Base-by-base conservation (phyloP, 1,140 invertebrate genomes). In the Nautilus pompilius region DNA sequence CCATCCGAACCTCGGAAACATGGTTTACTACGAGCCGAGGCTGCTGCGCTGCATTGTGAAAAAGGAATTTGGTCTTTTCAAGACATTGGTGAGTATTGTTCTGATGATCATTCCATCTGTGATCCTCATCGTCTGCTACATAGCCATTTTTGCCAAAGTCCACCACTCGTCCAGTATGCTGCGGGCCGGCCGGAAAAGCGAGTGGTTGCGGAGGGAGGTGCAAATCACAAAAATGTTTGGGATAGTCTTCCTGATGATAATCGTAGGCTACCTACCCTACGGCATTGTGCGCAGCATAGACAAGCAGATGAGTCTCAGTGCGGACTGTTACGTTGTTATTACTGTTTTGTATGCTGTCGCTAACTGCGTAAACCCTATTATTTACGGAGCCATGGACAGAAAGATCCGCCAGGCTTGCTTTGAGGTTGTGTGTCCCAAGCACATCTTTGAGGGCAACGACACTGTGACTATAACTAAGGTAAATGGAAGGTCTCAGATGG, bases 221-320 rank as follows among this genome's bases (percentile, higher is more conserved):
- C 77, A 79, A 63, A 82, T 83, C 48, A 83, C 80, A 1, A 83
- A 81, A 69, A 83, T 83, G 81, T 83, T 83, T 67, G 80, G 77
- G 46, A 73, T 82, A 59, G 77, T 82, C 13, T 83, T 83, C 63
- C 65, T 81, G 5, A 68, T 82, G 17, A 80, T 83, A 36, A 63
- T 82, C 41, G 65, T 81, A 17, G 81, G 80, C 28, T 83, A 80
- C 57, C 60, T 81, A 22, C 80, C 80, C 0, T 83, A 83, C 58
- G 78, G 78, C 29, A 73, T 81, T 24, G 73, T 81, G 2, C 69
- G 81, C 20, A 70, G 72, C 17, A 77, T 79, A 28, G 81, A 83
- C 65, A 73, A 75, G 59, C 67, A 74, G 49, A 64, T 77, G 15
- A 61, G 71, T 29, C 66, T 77, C 17, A 68, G 72, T 65, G 76